Percentiles rank a stretch among this genome's conserved stretches.
phyloP scores from a whole-genome alignment of 1,140 invertebrate genomes.

The Phthorimaea operculella region DNA sequence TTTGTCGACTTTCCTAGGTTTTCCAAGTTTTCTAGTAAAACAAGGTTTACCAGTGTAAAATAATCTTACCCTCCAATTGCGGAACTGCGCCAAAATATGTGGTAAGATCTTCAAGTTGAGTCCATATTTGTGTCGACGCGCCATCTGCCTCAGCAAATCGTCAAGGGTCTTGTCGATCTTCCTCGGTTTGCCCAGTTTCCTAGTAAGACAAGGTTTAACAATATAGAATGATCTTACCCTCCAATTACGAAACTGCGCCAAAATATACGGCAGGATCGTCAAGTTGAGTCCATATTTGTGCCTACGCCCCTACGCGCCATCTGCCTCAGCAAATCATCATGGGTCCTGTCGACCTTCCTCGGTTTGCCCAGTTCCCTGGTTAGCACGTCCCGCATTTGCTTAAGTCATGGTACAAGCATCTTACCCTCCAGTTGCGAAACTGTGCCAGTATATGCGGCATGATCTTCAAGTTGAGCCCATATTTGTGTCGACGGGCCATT shows the following conservation, averaged over 20 bases:
- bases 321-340: conserved; percentile 49
- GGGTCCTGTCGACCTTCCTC: conserved; percentile 38
- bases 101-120: conserved; percentile 29
- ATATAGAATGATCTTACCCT: conserved; percentile 32
- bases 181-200: conserved; percentile 46
- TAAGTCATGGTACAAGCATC: background rate
- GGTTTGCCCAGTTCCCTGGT: conserved; percentile 48
- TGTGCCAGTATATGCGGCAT: conserved; percentile 35
- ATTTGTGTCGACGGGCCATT: conserved; percentile 51
- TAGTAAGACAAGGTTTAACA: conserved; percentile 31
- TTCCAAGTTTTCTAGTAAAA: conserved; percentile 46
- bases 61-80: conserved; percentile 35
- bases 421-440: conserved; percentile 37
- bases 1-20: conserved; percentile 41
- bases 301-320: conserved; percentile 44
- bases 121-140: conserved; percentile 44
- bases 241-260: conserved; percentile 35
- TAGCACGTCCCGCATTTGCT: conserved; percentile 48
- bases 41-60: too few species aligned
- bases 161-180: conserved; percentile 47
- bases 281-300: conserved; percentile 43
- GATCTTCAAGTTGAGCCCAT: conserved; percentile 25
- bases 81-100: conserved; percentile 33
- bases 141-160: conserved; percentile 48
- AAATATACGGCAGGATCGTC: conserved; percentile 30